phyloP scores from a whole-genome alignment of 2,888 invertebrate genomes.

The Eumerus sabulonum region DNA sequence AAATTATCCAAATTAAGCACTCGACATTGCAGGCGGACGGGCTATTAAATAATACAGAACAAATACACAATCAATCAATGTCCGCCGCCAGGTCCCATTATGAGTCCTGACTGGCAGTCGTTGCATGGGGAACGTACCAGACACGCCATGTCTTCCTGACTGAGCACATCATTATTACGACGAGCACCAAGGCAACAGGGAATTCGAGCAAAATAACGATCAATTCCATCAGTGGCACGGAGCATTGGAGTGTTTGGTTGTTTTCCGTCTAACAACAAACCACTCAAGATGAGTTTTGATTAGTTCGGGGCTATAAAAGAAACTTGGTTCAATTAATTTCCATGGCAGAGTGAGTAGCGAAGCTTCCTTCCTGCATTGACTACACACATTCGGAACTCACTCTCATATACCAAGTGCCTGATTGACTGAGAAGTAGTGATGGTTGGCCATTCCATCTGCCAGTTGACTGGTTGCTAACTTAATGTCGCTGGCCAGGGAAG shows the following conservation, averaged over 20 bases:
- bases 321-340: slow-evolving; percentile 12
- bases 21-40: background rate
- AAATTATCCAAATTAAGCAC: background rate
- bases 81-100: background rate
- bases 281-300: background rate
- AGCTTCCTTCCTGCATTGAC: slow-evolving; percentile 1
- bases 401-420: background rate
- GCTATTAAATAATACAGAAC: slow-evolving; percentile 7
- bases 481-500: no score
- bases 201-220: no score
- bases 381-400: background rate
- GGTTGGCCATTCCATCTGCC: no score
- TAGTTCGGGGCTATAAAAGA: background rate
- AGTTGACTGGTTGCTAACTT: no score
- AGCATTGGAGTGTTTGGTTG: no score
- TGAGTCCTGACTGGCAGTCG: background rate
- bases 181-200: no score
- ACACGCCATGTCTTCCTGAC: no score
- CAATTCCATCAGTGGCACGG: no score
- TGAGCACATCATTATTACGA: no score
- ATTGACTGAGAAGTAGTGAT: background rate
- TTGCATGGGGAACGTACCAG: no score
- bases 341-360: slow-evolving; percentile 1
- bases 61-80: slow-evolving; percentile 4
- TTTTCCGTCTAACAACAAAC: no score